These are phyloP conservation scores for Sebastes dallii DNA, from an alignment of 2,797 vertebrate species.

Conservation along the genomic window DNA sequence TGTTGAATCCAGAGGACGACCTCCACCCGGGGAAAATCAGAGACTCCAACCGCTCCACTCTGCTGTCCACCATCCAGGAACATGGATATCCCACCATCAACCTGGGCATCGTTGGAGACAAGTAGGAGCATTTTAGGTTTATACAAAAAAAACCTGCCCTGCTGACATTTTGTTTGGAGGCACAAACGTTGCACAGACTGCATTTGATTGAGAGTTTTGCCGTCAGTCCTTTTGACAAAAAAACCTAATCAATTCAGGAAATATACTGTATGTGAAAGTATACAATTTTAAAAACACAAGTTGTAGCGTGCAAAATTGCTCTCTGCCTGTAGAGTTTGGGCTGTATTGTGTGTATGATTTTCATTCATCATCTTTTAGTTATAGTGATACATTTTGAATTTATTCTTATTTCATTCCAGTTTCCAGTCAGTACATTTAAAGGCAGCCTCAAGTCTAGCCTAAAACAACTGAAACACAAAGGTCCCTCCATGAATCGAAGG, in stretches of 20 bases:
- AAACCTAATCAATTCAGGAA: neutral
- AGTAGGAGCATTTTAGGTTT: constrained; percentile 69
- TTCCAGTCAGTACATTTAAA: no score
- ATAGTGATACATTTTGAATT: neutral
- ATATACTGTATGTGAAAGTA: neutral
- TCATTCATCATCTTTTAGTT: neutral
- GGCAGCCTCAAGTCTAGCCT: no score
- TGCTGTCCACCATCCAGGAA: constrained; percentile 98
- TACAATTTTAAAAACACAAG: neutral
- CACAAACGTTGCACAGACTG: neutral
- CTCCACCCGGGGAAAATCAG: constrained; percentile 98
- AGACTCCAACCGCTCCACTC: constrained; percentile 97
- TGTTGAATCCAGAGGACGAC: constrained; percentile 98
- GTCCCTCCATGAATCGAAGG: no score
- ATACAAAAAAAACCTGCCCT: no score
- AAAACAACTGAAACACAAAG: no score
- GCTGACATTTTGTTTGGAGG: neutral
- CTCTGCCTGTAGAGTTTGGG: neutral
- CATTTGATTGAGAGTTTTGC: neutral
- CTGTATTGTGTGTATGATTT: neutral
- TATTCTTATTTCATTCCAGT: no score
- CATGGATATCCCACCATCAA: constrained; percentile 99
- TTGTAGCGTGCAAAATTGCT: neutral
- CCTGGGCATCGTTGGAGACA: constrained; percentile 98
- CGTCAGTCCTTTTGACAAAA: neutral